phyloP scores from a whole-genome alignment of 2,797 vertebrate species.

The Chrosomus eos region DNA sequence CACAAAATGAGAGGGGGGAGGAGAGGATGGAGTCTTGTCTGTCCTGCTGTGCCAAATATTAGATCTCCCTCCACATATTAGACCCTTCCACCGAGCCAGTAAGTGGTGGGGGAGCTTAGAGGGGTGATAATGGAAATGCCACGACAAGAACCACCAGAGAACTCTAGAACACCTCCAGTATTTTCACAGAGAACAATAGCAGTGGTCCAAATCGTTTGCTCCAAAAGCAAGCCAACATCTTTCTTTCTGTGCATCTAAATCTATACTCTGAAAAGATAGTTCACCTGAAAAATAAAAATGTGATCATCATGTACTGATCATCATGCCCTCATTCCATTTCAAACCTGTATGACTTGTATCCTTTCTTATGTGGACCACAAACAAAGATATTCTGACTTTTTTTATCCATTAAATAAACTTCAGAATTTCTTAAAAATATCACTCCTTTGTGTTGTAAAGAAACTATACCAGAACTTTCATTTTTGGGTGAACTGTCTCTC shows the following conservation, averaged over 20 bases:
- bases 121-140: conserved; percentile 50
- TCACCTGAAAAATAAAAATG: neutral
- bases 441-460: neutral
- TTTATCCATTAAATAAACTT: no score
- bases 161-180: conserved; percentile 44
- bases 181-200: conserved; percentile 45
- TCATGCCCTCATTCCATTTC: neutral
- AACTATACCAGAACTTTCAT: neutral
- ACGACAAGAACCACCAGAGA: conserved; percentile 51
- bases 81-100: conserved; percentile 82
- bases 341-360: neutral
- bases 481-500: neutral
- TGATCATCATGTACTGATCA: neutral
- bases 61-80: conserved; percentile 84
- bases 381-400: neutral
- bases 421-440: neutral
- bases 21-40: conserved; percentile 75
- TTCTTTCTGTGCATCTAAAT: neutral
- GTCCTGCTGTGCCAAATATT: conserved; percentile 85
- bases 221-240: conserved; percentile 30
- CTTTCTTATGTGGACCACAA: neutral
- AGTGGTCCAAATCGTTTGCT: conserved; percentile 18
- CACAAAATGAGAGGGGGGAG: conserved; percentile 47
- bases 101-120: conserved; percentile 48
- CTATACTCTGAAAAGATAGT: neutral